Evolutionary conservation across 2,888 invertebrate genomes (phyloP).

Genomic region (Drosophila merina): DNA sequence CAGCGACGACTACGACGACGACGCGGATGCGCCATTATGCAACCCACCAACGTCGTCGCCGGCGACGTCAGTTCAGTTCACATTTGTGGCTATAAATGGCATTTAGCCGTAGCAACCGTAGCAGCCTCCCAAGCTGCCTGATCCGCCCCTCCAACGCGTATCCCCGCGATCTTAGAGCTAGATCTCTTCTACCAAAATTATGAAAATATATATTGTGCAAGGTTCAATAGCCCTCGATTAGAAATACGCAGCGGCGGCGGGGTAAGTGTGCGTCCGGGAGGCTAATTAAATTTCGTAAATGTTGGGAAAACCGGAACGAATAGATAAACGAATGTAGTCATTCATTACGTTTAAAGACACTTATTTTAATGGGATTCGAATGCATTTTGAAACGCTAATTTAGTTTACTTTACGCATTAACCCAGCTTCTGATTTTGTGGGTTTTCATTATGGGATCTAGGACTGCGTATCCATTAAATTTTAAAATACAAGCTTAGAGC

Average conservation of each 20-base stretch:
- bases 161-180: not conserved
- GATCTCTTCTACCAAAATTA: constrained; percentile 58
- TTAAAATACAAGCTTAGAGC: not conserved
- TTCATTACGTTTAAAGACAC: constrained; percentile 24
- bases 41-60: constrained; percentile 51
- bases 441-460: not conserved
- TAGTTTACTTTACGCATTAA: not conserved
- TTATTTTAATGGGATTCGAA: constrained; percentile 12
- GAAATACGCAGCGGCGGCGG: constrained; percentile 24
- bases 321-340: constrained; percentile 19
- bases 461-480: no score
- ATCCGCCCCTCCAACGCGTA: not conserved
- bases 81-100: constrained; percentile 77
- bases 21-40: constrained; percentile 58
- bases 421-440: no score
- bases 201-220: constrained; percentile 73
- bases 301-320: constrained; percentile 27
- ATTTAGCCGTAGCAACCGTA: constrained; percentile 58
- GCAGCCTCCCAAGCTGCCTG: constrained; percentile 28
- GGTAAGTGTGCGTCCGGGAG: constrained; percentile 24
- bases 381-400: constrained; percentile 16
- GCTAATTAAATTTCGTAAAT: constrained; percentile 31
- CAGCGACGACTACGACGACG: constrained; percentile 16
- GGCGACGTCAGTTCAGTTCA: constrained; percentile 56
- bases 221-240: constrained; percentile 72